Conservation (phyloP, 2,113 vertebrate genomes). For the Microtus pennsylvanicus region DNA sequence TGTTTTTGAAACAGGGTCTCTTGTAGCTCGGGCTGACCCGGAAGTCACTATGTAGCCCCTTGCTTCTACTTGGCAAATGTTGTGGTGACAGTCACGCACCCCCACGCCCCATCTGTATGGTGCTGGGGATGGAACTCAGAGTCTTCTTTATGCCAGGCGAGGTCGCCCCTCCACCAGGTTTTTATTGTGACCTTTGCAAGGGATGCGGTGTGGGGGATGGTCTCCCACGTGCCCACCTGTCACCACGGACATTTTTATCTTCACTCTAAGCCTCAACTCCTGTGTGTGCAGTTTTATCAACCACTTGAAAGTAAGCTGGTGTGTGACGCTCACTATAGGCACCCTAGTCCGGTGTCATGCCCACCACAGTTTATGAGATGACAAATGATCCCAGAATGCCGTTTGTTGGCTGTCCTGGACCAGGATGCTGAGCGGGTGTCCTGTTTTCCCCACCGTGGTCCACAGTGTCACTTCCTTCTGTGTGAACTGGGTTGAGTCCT, state of each 20-base stretch:
- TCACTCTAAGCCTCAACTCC: neutral
- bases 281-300: neutral
- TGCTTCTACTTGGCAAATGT: neutral
- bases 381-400: neutral
- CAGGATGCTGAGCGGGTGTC: neutral
- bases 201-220: neutral
- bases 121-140: neutral
- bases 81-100: neutral
- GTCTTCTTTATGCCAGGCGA: neutral
- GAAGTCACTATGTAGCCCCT: neutral
- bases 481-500: neutral
- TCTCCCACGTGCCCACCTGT: too few species aligned
- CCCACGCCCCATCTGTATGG: neutral
- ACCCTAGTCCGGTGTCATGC: neutral
- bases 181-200: neutral
- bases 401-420: neutral
- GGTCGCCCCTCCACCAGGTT: neutral
- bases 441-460: neutral
- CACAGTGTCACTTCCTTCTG: fast-evolving
- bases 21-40: neutral
- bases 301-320: neutral
- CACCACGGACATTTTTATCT: neutral
- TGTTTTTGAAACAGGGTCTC: neutral
- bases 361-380: neutral
- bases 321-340: too few species aligned